Evolutionary conservation across 1,140 invertebrate species (phyloP).

Genomic region (Drosophila tsacasi): DNA sequence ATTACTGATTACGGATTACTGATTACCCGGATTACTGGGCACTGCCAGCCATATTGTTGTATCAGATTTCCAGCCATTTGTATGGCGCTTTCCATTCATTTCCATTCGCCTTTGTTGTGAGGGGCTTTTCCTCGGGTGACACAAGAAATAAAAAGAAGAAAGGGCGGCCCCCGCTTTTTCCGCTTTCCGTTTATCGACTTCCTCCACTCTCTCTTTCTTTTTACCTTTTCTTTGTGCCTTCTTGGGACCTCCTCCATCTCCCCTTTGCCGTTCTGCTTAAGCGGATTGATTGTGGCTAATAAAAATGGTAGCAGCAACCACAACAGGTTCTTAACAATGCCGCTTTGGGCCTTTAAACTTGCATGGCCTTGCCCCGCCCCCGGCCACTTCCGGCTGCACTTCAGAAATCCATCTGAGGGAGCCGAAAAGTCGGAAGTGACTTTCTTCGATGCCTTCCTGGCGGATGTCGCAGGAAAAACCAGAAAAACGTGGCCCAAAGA

Average conservation of each 20-base stretch:
- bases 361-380: conserved; percentile 29
- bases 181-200: neutral
- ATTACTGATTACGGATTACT: conserved; percentile 13
- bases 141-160: neutral
- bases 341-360: conserved; percentile 29
- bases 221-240: neutral
- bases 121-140: conserved; percentile 2
- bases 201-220: neutral
- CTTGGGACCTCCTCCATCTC: no score
- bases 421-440: conserved; percentile 52
- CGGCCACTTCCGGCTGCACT: conserved; percentile 62
- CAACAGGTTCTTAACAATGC: conserved; percentile 58
- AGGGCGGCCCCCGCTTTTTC: neutral
- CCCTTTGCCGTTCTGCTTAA: conserved; percentile 47
- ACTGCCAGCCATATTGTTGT: conserved; percentile 1
- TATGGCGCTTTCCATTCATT: conserved; percentile 17
- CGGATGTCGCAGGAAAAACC: conserved; percentile 16
- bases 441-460: conserved; percentile 49
- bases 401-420: conserved; percentile 35
- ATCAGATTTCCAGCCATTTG: conserved; percentile 26
- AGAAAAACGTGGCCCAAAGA: neutral
- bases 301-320: conserved; percentile 56
- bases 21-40: conserved; percentile 6
- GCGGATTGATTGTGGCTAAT: conserved; percentile 80
- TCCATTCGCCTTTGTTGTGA: conserved; percentile 22